Evolutionary conservation across 2,888 invertebrate species (phyloP).

Genomic region (Sesamia inferens): DNA sequence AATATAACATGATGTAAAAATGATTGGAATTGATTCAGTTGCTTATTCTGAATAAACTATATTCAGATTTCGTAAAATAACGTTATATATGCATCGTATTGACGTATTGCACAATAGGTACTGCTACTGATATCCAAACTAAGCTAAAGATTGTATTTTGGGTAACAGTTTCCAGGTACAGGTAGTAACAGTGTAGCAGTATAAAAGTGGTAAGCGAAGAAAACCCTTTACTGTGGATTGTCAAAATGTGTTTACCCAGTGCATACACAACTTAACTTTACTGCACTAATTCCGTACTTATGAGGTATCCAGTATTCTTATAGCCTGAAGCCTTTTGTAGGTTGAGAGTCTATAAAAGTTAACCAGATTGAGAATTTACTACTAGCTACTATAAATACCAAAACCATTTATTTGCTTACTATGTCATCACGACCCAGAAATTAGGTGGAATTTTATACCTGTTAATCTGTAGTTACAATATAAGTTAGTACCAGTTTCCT

Average conservation of each 20-base stretch:
- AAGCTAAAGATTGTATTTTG: too few relatives aligned
- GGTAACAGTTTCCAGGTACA: too few relatives aligned
- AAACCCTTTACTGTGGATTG: not conserved
- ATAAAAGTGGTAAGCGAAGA: not conserved
- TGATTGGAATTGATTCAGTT: too few relatives aligned
- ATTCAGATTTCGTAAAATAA: too few relatives aligned
- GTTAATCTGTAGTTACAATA: not conserved
- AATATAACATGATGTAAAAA: too few relatives aligned
- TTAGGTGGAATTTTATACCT: not conserved
- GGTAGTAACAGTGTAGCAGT: too few relatives aligned
- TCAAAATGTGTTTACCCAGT: not conserved
- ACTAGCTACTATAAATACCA: slow-evolving; percentile 8
- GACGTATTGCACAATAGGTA: too few relatives aligned
- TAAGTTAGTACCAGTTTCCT: not conserved
- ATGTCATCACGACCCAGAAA: not conserved
- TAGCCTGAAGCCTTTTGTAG: slow-evolving; percentile 19
- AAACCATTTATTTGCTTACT: slow-evolving; percentile 13
- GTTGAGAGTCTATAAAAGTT: slow-evolving; percentile 28
- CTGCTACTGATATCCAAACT: too few relatives aligned
- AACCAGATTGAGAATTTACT: slow-evolving; percentile 20
- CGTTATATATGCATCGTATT: too few relatives aligned
- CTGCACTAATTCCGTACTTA: slow-evolving; percentile 15
- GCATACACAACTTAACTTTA: slow-evolving; percentile 15
- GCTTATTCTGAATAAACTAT: too few relatives aligned
- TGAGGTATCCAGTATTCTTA: slow-evolving; percentile 17